A percentile compares a stretch with the other conserved stretches of the same genome.
Evolutionary conservation across 2,888 invertebrate species (phyloP).

Genomic region (Augiades crinisus): DNA sequence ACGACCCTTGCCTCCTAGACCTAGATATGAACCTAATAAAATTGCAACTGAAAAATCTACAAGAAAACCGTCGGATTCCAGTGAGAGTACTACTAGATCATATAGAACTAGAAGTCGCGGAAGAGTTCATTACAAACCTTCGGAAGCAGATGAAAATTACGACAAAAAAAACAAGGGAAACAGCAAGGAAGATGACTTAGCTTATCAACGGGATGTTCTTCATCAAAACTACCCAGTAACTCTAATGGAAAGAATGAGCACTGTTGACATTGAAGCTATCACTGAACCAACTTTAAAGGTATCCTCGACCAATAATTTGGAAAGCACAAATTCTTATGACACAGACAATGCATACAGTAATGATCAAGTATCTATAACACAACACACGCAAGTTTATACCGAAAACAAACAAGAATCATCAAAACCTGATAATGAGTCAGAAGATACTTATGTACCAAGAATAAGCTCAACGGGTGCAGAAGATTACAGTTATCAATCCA

Average conservation of each 20-base stretch:
- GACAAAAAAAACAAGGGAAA: slow-evolving; percentile 50
- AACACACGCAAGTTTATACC: slow-evolving; percentile 42
- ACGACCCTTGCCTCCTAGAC: slow-evolving; percentile 61
- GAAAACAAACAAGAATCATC: slow-evolving; percentile 49
- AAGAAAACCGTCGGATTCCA: slow-evolving; percentile 47
- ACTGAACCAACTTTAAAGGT: slow-evolving; percentile 59
- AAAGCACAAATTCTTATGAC: slow-evolving; percentile 49
- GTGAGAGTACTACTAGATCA: slow-evolving; percentile 60
- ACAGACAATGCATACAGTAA: slow-evolving; percentile 71
- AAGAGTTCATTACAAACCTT: slow-evolving; percentile 72
- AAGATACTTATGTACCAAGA: slow-evolving; percentile 50
- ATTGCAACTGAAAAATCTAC: slow-evolving; percentile 61
- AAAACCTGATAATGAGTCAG: slow-evolving; percentile 47
- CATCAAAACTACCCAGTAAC: slow-evolving; percentile 85
- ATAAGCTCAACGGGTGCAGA: slow-evolving; percentile 46
- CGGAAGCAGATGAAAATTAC: slow-evolving; percentile 60
- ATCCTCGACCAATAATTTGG: slow-evolving; percentile 44
- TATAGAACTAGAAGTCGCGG: slow-evolving; percentile 71
- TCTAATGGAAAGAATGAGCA: slow-evolving; percentile 70
- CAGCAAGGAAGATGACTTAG: slow-evolving; percentile 67
- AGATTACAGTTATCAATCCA: slow-evolving; percentile 50
- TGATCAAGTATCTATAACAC: slow-evolving; percentile 58
- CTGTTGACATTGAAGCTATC: slow-evolving; percentile 70
- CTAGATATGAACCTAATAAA: slow-evolving; percentile 66
- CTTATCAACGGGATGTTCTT: slow-evolving; percentile 83